Evolutionary conservation across 2,888 invertebrate species (phyloP).

Genomic region (Rhyacophila evoluta): DNA sequence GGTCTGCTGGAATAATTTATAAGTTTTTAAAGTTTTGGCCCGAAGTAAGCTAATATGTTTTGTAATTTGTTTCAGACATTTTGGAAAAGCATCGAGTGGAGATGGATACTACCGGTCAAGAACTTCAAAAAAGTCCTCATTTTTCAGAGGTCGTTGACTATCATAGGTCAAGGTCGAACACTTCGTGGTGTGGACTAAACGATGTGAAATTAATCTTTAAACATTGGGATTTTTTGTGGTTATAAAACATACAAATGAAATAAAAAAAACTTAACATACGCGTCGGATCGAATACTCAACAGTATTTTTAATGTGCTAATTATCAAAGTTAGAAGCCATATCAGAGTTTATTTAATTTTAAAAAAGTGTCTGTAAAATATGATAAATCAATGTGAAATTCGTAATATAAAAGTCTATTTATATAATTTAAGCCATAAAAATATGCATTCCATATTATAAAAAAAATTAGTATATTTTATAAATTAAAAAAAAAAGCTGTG

Average conservation of each 20-base stretch:
- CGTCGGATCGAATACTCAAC: background rate
- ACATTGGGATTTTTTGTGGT: background rate
- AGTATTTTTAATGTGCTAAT: slow-evolving; percentile 16
- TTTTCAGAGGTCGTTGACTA: background rate
- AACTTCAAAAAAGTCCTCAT: slow-evolving; percentile 1
- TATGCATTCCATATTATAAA: background rate
- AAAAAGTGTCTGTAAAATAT: background rate
- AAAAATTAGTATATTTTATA: background rate
- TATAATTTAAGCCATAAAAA: background rate
- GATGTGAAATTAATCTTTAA: background rate
- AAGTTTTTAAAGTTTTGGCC: background rate
- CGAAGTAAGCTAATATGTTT: background rate
- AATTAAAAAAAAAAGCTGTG: too few species aligned
- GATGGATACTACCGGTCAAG: background rate
- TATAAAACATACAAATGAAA: background rate
- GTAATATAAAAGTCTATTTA: background rate
- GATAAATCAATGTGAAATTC: background rate
- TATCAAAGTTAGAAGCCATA: slow-evolving; percentile 17
- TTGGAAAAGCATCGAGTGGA: background rate
- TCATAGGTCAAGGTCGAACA: slow-evolving; percentile 13
- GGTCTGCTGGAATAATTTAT: too few species aligned
- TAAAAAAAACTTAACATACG: background rate
- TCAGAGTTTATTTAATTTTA: background rate
- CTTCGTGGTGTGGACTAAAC: background rate
- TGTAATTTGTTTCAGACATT: background rate